Evolutionary conservation across 2,888 invertebrate genomes (phyloP).

Genomic region (Apamea sordens): DNA sequence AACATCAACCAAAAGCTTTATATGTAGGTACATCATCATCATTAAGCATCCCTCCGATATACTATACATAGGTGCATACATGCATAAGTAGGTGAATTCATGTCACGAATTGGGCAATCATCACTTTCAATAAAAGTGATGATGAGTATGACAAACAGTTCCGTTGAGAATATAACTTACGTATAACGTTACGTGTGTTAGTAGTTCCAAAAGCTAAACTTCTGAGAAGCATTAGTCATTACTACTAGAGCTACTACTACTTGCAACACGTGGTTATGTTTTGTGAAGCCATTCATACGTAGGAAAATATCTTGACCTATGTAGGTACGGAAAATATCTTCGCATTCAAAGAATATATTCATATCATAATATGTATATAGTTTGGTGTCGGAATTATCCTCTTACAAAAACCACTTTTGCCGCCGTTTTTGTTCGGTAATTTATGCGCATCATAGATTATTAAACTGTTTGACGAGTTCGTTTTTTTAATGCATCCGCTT

Average conservation of each 20-base stretch:
- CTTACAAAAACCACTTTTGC: not conserved
- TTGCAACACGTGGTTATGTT: constrained; percentile 10
- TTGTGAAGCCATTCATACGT: constrained; percentile 17
- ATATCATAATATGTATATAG: not conserved
- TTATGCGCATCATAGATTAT: not conserved
- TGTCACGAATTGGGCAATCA: not conserved
- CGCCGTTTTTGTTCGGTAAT: not conserved
- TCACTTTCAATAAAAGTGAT: not conserved
- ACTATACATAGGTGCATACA: not conserved
- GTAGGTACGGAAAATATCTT: not conserved
- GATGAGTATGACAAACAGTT: constrained; percentile 9
- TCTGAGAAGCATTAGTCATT: constrained; percentile 43
- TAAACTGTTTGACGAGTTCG: not conserved
- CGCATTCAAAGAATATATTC: not conserved
- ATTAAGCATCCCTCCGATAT: not conserved
- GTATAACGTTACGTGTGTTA: constrained; percentile 11
- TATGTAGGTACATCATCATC: too few relatives aligned
- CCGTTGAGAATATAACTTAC: constrained; percentile 4
- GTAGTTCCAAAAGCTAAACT: constrained; percentile 22
- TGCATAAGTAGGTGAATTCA: not conserved
- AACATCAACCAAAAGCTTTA: not conserved
- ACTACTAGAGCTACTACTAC: constrained; percentile 5
- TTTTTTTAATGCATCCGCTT: not conserved
- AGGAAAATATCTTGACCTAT: not conserved
- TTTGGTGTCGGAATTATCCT: too few relatives aligned